Percentiles rank a stretch among this genome's conserved stretches.
Conservation (phyloP, 1,140 invertebrate genomes). For the Archivesica marissinica region DNA sequence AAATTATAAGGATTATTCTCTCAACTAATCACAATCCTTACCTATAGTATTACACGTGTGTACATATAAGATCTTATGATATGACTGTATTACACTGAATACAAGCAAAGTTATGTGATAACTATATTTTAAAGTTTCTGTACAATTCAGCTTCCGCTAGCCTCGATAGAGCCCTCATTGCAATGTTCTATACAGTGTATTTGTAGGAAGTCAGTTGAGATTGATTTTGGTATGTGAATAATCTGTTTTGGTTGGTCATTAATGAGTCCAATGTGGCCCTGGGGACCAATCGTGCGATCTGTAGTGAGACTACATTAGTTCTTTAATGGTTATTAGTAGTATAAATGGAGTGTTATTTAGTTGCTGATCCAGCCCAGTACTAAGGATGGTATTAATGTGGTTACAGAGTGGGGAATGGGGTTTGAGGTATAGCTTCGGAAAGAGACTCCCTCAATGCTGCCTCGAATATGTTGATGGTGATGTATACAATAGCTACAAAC, state of each 20-base stretch:
- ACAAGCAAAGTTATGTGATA: too few species aligned
- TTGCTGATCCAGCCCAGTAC: slow-evolving; percentile 15
- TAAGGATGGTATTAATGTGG: slow-evolving; percentile 11
- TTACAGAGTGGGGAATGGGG: neutral
- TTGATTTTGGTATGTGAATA: slow-evolving; percentile 46
- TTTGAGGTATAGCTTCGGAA: slow-evolving; percentile 7
- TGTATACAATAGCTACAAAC: too few species aligned
- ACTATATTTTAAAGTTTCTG: too few species aligned
- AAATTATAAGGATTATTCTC: too few species aligned
- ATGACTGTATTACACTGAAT: too few species aligned
- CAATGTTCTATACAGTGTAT: slow-evolving; percentile 6
- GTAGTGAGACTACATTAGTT: neutral
- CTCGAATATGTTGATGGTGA: too few species aligned
- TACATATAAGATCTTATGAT: too few species aligned
- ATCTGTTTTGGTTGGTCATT: slow-evolving; percentile 26
- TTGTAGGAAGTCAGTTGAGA: slow-evolving; percentile 21
- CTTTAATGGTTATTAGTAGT: slow-evolving; percentile 38
- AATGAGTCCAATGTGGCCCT: slow-evolving; percentile 26
- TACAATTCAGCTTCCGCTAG: too few species aligned
- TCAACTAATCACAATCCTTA: too few species aligned
- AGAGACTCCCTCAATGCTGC: too few species aligned
- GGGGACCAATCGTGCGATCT: neutral
- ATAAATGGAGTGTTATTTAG: neutral
- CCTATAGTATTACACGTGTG: too few species aligned
- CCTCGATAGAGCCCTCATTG: neutral